Base-by-base conservation (phyloP, 2,797 vertebrate genomes). In the Sternarchorhynchus goeldii region DNA sequence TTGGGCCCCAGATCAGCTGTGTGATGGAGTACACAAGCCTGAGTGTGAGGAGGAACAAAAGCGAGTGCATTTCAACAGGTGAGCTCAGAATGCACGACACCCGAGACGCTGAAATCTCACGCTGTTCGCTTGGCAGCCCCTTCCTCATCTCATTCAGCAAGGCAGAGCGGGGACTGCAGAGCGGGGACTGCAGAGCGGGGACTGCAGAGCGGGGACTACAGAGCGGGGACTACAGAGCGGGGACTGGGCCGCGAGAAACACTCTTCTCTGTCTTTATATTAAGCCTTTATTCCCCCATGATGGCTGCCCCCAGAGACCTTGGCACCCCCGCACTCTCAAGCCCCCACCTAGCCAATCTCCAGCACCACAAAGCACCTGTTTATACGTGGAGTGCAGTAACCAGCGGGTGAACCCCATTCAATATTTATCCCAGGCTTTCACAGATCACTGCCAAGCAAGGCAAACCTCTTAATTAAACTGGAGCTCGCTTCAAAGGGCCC, bases 391-490 rank as follows among this genome's bases (percentile, higher is more conserved):
- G 90, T 92, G 73, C 95, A 94, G 96, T 98, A 95, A 98, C 97
- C 96, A 98, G 95, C 93, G 93, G 95, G 95, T 98, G 97, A 99
- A 98, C 96, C 94, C 96, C 64, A 96, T 98, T 97, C 96, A 99
- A 98, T 98, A 99, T 99, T 99, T 98, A 99, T 99, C 96, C 95
- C 95, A 86, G 96, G 95, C 96, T 97, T 97, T 98, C 95, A 98
- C 95, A 98, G 97, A 97, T 98, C 96, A 97, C 95, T 94, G 94
- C 95, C 93, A 96, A 94, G 95, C 93, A 92, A 96, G 95, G 96
- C 95, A 95, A 98, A 97, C 94, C 94, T 95, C 97, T 99, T 99
- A 99, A 99, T 99, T 99, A 99, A 99, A 96, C 95, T 98, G 95
- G 96, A 98, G 95, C 95, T 93, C 85, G 92, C 96, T 98, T 99